A percentile compares a stretch with the other conserved stretches of the same genome.
These are phyloP conservation scores for Nansenia antarctica DNA, from an alignment of 2,113 vertebrate genomes.

Conservation along the genomic window DNA sequence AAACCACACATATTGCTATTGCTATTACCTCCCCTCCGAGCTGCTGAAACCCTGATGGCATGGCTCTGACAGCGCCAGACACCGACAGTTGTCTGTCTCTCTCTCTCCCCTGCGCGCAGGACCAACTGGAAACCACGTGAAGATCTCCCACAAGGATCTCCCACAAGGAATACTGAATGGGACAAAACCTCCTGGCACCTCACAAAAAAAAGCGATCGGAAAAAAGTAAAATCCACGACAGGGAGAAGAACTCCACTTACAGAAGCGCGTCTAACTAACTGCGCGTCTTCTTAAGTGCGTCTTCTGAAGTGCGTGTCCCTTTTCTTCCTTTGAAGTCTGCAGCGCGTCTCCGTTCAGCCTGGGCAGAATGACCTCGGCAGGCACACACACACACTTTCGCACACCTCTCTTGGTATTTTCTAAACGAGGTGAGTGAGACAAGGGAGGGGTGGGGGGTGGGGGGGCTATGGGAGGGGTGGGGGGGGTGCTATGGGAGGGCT, in stretches of 20 bases:
- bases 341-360: conserved; percentile 42
- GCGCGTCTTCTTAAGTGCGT: conserved; percentile 14
- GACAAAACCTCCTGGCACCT: background rate
- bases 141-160: too few species aligned
- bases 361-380: conserved; percentile 46
- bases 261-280: background rate
- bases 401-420: conserved; percentile 29
- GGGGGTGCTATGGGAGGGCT: conserved; percentile 1
- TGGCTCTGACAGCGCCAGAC: conserved; percentile 58
- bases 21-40: conserved; percentile 74
- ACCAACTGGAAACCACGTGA: conserved; percentile 48
- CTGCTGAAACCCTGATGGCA: conserved; percentile 79
- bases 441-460: conserved; percentile 13
- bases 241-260: background rate
- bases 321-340: conserved; percentile 41
- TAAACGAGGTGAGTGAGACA: conserved; percentile 6
- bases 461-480: conserved; percentile 9
- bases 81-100: conserved; percentile 46
- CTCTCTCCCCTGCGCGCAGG: background rate
- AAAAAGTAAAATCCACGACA: conserved; percentile 28
- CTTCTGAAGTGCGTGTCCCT: background rate
- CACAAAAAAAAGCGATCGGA: background rate
- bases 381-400: conserved; percentile 43
- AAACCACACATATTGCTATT: background rate
- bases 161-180: conserved; percentile 31